These are phyloP conservation scores for Oophaga pumilio DNA, from an alignment of 2,113 vertebrate species.

Conservation along the genomic window DNA sequence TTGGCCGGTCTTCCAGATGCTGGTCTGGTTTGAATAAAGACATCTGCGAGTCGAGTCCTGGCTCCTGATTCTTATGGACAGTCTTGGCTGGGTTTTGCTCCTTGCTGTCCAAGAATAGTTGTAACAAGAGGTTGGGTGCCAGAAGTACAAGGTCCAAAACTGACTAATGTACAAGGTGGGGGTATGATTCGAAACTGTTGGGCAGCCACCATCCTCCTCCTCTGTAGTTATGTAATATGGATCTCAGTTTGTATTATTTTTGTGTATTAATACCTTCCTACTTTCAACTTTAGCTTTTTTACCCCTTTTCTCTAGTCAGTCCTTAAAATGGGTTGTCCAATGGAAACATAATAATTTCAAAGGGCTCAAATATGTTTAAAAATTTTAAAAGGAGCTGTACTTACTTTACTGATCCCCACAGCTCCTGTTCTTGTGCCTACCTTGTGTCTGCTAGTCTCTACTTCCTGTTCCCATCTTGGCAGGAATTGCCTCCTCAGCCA, in stretches of 20 bases:
- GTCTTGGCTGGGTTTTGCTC: constrained; percentile 1
- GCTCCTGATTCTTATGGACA: not conserved
- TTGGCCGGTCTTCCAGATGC: constrained; percentile 23
- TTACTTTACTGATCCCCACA: too few relatives aligned
- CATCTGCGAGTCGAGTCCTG: constrained; percentile 24
- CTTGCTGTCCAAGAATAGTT: constrained; percentile 44
- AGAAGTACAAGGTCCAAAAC: not conserved
- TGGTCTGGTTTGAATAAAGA: constrained; percentile 19
- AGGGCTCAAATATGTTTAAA: too few relatives aligned
- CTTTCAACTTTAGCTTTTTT: not conserved
- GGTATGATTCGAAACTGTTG: not conserved
- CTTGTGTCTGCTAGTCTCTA: too few relatives aligned
- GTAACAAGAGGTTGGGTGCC: constrained; percentile 22
- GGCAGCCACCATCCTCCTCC: not conserved
- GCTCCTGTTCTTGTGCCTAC: too few relatives aligned
- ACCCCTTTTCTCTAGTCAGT: too few relatives aligned
- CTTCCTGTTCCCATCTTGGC: too few relatives aligned
- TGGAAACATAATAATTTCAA: too few relatives aligned
- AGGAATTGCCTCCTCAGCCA: too few relatives aligned
- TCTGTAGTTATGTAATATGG: not conserved
- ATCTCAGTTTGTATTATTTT: too few relatives aligned
- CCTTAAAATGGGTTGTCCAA: too few relatives aligned
- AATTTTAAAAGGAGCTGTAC: too few relatives aligned
- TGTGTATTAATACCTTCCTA: not conserved
- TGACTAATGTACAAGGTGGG: not conserved